These are phyloP conservation scores for Tiliacea aurago DNA, from an alignment of 2,888 invertebrate species.

Conservation along the genomic window DNA sequence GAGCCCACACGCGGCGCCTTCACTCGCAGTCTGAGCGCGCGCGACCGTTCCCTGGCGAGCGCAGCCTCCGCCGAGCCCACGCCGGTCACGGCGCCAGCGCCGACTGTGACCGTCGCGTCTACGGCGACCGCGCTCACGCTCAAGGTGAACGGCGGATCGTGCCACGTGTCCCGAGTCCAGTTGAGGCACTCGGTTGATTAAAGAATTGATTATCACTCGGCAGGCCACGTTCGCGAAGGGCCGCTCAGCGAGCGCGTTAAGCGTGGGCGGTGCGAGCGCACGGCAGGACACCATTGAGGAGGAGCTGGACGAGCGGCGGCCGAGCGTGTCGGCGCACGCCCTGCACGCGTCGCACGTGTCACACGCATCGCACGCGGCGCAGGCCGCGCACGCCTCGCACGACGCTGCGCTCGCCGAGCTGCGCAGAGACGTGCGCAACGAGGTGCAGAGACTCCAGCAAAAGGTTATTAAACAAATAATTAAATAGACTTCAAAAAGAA, in stretches of 20 bases:
- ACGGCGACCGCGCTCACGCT: conserved; percentile 64
- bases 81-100: conserved; percentile 74
- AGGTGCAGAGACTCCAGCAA: conserved; percentile 85
- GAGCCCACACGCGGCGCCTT: conserved; percentile 86
- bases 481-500: too few species aligned
- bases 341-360: conserved; percentile 66
- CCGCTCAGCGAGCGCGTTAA: conserved; percentile 82
- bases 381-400: conserved; percentile 75
- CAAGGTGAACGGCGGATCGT: conserved; percentile 33
- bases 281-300: conserved; percentile 73
- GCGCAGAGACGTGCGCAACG: conserved; percentile 83
- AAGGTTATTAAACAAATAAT: conserved; percentile 79
- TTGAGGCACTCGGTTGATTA: not conserved
- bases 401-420: conserved; percentile 90
- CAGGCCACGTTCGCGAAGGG: conserved; percentile 83
- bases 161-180: not conserved
- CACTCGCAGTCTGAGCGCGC: conserved; percentile 85
- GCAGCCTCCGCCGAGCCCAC: conserved; percentile 33
- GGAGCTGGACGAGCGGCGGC: conserved; percentile 72
- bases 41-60: conserved; percentile 78
- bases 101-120: conserved; percentile 28
- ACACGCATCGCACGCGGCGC: conserved; percentile 83
- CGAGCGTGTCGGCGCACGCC: conserved; percentile 65
- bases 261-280: conserved; percentile 81
- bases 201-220: not conserved